Evolutionary conservation across 2,797 vertebrate genomes (phyloP).

Genomic region (Phylloscopus collybita): DNA sequence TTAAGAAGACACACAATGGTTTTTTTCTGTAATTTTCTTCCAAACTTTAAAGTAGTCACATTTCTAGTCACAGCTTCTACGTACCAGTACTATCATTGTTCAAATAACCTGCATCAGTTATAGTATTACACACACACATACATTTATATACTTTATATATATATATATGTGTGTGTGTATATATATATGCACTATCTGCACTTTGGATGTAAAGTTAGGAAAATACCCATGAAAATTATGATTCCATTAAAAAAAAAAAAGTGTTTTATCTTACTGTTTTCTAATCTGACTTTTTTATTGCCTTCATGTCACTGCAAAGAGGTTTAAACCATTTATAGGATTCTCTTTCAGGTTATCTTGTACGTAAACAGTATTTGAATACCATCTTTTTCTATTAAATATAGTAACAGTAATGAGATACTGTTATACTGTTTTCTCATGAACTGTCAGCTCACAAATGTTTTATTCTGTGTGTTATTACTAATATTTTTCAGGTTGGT

Average conservation of each 20-base stretch:
- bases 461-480: constrained; percentile 14
- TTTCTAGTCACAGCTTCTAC: background rate
- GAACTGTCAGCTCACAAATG: background rate
- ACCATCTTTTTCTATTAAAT: background rate
- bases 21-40: background rate
- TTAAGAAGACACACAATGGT: background rate
- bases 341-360: background rate
- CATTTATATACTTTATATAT: no score
- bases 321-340: background rate
- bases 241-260: background rate
- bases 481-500: background rate
- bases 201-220: background rate
- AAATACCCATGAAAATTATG: background rate
- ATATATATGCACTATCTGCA: background rate
- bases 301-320: background rate
- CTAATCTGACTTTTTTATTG: background rate
- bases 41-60: background rate
- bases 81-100: background rate
- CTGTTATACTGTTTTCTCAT: background rate
- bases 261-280: background rate
- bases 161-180: no score
- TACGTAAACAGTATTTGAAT: background rate
- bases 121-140: background rate
- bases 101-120: background rate
- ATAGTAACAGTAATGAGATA: background rate